Conservation (phyloP, 2,797 vertebrate genomes). For the Notolepis coatsorum region DNA sequence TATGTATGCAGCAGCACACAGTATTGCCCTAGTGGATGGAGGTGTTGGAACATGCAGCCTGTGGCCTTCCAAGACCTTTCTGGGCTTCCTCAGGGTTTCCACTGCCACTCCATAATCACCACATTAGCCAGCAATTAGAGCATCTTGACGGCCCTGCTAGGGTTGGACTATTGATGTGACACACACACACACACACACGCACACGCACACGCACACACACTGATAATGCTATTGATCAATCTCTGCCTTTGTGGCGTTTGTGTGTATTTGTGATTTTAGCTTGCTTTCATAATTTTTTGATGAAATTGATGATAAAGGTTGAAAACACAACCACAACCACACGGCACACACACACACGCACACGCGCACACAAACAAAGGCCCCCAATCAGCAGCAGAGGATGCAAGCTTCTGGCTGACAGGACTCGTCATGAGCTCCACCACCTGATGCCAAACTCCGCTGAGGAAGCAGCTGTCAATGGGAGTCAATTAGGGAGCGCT, state of each 20-base stretch:
- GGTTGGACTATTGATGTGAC: slow-evolving; percentile 2
- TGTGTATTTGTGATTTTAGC: not conserved
- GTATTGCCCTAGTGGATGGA: no score
- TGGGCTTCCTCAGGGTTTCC: not conserved
- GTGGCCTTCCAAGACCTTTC: not conserved
- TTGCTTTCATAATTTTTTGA: not conserved
- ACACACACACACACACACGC: not conserved
- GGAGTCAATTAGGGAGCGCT: slow-evolving; percentile 36
- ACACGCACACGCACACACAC: slow-evolving; percentile 1
- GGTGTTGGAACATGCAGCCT: not conserved
- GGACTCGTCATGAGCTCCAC: not conserved
- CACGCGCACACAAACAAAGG: not conserved
- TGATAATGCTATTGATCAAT: not conserved
- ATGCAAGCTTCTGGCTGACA: not conserved
- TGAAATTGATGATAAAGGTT: not conserved
- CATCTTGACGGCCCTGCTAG: slow-evolving; percentile 12
- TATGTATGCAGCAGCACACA: no score
- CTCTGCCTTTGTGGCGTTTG: not conserved
- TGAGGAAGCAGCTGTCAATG: slow-evolving; percentile 39
- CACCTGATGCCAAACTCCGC: slow-evolving; percentile 20
- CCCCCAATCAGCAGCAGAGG: not conserved
- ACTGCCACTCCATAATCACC: slow-evolving; percentile 16
- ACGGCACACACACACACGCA: not conserved
- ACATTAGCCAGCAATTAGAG: slow-evolving; percentile 34
- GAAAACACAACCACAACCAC: not conserved